A percentile compares a stretch with the other conserved stretches of the same genome.
These are phyloP conservation scores for Sebastes hubbsi DNA, from an alignment of 2,797 vertebrate species.

Conservation along the genomic window DNA sequence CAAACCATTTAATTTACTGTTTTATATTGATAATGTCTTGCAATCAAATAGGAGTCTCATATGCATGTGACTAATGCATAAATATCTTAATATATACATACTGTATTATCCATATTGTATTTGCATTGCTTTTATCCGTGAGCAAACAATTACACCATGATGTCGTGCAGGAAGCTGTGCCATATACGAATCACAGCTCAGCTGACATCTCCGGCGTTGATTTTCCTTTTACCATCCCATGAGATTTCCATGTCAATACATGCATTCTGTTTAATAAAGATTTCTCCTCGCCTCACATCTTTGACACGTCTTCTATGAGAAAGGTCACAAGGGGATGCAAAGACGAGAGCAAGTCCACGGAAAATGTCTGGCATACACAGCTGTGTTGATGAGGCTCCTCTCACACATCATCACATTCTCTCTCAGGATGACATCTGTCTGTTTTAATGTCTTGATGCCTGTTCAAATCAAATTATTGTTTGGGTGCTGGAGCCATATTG, in stretches of 20 bases:
- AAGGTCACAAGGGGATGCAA: slow-evolving; percentile 16
- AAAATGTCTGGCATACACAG: neutral
- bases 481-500: neutral
- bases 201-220: neutral
- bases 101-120: neutral
- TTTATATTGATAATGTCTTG: neutral
- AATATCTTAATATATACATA: neutral
- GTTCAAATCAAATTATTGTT: neutral
- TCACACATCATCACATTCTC: neutral
- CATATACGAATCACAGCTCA: neutral
- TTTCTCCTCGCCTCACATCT: neutral
- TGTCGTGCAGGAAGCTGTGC: neutral
- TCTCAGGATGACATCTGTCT: neutral
- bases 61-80: neutral
- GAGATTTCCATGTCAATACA: slow-evolving; percentile 7
- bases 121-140: neutral
- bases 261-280: neutral
- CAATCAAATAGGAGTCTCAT: neutral
- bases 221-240: neutral
- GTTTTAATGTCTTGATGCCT: neutral
- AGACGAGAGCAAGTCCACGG: neutral
- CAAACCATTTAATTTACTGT: neutral
- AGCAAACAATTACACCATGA: slow-evolving; percentile 8
- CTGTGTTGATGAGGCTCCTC: neutral
- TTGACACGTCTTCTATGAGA: slow-evolving; percentile 3